Conservation (phyloP, 2,113 vertebrate genomes). For the Rhabdornis inornatus region DNA sequence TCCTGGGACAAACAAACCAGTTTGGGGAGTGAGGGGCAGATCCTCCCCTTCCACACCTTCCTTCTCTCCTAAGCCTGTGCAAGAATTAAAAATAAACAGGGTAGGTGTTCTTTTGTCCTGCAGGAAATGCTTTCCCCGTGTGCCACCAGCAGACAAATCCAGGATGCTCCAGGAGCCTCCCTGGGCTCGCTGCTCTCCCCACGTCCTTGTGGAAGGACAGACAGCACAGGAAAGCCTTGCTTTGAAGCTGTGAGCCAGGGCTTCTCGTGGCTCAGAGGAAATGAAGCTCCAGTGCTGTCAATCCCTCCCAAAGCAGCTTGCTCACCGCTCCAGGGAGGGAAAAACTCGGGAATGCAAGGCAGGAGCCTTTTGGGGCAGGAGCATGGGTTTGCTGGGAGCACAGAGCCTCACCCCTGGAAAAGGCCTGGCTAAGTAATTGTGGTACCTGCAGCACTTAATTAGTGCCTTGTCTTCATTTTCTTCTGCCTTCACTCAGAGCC, state of each 20-base stretch:
- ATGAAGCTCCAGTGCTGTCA: fast-evolving
- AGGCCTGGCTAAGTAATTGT: not conserved
- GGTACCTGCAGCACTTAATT: too few relatives aligned
- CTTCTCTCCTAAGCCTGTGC: not conserved
- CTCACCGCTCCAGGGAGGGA: not conserved
- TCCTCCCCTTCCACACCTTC: not conserved
- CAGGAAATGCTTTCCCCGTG: not conserved
- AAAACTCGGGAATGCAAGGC: fast-evolving
- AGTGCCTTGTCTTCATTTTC: too few relatives aligned
- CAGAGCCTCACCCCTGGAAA: fast-evolving
- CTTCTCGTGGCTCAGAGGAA: not conserved
- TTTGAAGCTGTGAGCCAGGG: not conserved
- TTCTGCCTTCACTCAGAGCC: too few relatives aligned
- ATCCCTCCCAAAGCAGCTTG: not conserved
- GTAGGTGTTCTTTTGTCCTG: not conserved
- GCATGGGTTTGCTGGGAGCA: fast-evolving
- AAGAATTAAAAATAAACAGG: not conserved
- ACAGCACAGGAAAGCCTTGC: not conserved
- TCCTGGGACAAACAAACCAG: not conserved
- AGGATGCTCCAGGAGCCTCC: not conserved
- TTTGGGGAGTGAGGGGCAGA: fast-evolving
- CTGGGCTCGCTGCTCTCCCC: too few relatives aligned
- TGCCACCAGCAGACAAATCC: not conserved
- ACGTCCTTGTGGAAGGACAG: not conserved
- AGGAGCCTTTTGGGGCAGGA: too few relatives aligned